Evolutionary conservation across 2,113 vertebrate genomes (phyloP).

Genomic region (Oncorhynchus clarkii): DNA sequence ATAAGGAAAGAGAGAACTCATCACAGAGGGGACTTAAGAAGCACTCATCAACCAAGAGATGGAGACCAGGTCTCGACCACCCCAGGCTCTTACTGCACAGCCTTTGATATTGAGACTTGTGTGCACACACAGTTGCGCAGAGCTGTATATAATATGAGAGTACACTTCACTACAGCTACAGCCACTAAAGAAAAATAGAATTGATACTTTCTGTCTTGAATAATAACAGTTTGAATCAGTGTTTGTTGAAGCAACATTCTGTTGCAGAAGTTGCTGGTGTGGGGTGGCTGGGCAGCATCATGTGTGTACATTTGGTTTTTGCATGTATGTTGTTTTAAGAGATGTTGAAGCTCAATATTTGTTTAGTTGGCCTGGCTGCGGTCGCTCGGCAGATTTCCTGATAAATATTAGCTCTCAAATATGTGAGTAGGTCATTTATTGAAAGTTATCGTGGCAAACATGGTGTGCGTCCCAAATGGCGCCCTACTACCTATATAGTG

Average conservation of each 20-base stretch:
- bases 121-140: background rate
- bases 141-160: background rate
- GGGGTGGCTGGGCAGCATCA: background rate
- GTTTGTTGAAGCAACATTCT: constrained; percentile 26
- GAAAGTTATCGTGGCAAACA: constrained; percentile 61
- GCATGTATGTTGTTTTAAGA: constrained; percentile 52
- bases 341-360: constrained; percentile 50
- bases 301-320: constrained; percentile 47
- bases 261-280: constrained; percentile 10
- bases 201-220: background rate
- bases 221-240: constrained; percentile 21
- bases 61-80: constrained; percentile 1
- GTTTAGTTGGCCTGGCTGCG: constrained; percentile 56
- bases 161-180: background rate
- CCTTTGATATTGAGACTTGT: constrained; percentile 35
- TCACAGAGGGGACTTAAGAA: background rate
- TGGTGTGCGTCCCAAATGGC: constrained; percentile 52
- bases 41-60: background rate
- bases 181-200: background rate
- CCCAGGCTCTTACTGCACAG: constrained; percentile 20
- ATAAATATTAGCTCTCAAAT: constrained; percentile 70
- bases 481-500: no score
- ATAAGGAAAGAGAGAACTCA: constrained; percentile 36
- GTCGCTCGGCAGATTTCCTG: constrained; percentile 47
- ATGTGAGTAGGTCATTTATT: constrained; percentile 61